Base-by-base conservation (phyloP, 2,888 invertebrate genomes). In the Erpobdella octoculata region DNA sequence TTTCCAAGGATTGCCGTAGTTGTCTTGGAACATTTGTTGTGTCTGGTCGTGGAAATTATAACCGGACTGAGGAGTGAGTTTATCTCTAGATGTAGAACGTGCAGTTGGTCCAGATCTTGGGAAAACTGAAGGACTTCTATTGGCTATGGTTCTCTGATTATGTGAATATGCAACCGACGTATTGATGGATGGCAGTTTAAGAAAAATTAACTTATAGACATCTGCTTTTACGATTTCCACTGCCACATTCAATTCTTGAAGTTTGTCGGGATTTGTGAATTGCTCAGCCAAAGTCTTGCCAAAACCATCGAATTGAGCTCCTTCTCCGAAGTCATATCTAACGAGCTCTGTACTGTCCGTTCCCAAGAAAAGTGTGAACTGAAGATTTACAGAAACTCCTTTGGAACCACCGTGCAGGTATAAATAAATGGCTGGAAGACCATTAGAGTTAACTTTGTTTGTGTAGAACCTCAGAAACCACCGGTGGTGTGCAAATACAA, bases 231-330 rank as follows among this genome's bases (percentile, higher is more conserved):
- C 67, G 9, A 77, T 72, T 37, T 77, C 77, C 12, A 76, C 75
- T 6, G 74, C 76, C n/a, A 75, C 73, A 5, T 65, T 67, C 21
- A 77, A 31, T 62, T 73, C 71, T 18, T 35, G 67, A 48, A 75
- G 31, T 37, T 70, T 73, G 28, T 74, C 72, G 8, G 70, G 70
- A 59, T 75, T 73, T 25, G 70, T 61, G 21, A 77, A 38, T 25
- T 69, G 53, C 46, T 75, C 71, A 15, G 74, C 61, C 0, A 77
- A 74, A 12, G 77, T 77, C 67, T 77, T 77, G 8, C 77, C 77
- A 66, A 77, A 77, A 12, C 77, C 77, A 48, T 77, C 77, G 61
- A 74, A 77, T 64, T 76, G 76, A 5, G 77, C 76, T 15, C 77
- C 76, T 48, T 77, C 76, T 12, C 77, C 77, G 53, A 76, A 77